Evolutionary conservation across 2,797 vertebrate genomes (phyloP).

Genomic region (Chrysocyon brachyurus): DNA sequence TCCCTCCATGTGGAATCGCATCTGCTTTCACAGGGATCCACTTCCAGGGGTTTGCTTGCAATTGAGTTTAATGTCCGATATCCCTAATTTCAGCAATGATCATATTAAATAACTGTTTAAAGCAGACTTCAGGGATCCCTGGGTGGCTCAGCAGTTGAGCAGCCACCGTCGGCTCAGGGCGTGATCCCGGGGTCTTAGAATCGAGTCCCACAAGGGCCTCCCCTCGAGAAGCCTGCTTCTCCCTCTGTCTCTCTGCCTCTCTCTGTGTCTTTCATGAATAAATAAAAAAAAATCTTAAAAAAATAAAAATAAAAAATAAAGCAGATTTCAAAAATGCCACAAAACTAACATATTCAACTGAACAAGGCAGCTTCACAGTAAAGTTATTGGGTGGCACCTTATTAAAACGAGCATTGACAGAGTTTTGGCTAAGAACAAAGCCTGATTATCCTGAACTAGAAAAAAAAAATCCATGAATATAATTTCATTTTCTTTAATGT

Average conservation of each 20-base stretch:
- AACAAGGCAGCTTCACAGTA: neutral
- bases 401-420: neutral
- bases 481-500: neutral
- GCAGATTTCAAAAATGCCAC: neutral
- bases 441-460: neutral
- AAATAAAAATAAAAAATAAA: no score
- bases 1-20: accelerated
- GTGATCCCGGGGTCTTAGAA: no score
- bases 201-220: no score
- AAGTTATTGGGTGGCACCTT: neutral
- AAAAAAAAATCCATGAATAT: neutral
- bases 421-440: neutral
- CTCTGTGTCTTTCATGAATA: no score
- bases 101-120: neutral
- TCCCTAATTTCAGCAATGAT: neutral
- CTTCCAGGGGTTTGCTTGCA: neutral
- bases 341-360: neutral
- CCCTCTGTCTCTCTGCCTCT: no score
- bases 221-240: no score
- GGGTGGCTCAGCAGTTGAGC: no score
- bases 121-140: neutral
- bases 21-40: accelerated
- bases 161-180: no score
- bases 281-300: no score
- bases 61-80: accelerated